Percentiles rank a stretch among this genome's conserved stretches.
These are phyloP conservation scores for Momotus momota DNA, from an alignment of 2,797 vertebrate genomes.

Conservation along the genomic window DNA sequence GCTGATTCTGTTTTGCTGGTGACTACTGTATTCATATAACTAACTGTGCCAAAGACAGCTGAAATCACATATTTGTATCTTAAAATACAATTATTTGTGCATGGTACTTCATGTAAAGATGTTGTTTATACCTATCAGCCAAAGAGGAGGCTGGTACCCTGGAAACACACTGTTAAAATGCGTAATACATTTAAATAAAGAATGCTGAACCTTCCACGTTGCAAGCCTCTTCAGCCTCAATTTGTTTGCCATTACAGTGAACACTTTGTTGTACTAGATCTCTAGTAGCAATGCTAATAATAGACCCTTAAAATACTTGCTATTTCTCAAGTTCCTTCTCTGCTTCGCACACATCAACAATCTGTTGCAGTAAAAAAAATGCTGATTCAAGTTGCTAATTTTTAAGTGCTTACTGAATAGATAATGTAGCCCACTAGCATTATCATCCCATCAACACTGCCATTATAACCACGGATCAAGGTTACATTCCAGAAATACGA, in stretches of 20 bases:
- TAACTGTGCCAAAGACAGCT: background rate
- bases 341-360: background rate
- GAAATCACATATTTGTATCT: background rate
- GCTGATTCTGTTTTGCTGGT: background rate
- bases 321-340: background rate
- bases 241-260: background rate
- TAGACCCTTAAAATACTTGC: background rate
- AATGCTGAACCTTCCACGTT: background rate
- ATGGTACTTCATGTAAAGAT: background rate
- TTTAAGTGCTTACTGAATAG: background rate
- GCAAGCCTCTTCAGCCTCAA: background rate
- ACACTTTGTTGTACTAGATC: background rate
- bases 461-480: background rate
- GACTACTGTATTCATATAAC: background rate
- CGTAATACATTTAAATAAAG: background rate
- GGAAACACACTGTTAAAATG: background rate
- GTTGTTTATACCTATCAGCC: background rate
- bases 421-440: background rate
- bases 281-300: background rate
- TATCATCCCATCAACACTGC: background rate
- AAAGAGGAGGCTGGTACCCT: background rate
- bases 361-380: background rate
- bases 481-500: slow-evolving; percentile 4
- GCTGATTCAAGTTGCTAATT: background rate
- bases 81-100: background rate